Evolutionary conservation across 1,140 invertebrate species (phyloP).

Genomic region (Cyphomyrmex costatus): DNA sequence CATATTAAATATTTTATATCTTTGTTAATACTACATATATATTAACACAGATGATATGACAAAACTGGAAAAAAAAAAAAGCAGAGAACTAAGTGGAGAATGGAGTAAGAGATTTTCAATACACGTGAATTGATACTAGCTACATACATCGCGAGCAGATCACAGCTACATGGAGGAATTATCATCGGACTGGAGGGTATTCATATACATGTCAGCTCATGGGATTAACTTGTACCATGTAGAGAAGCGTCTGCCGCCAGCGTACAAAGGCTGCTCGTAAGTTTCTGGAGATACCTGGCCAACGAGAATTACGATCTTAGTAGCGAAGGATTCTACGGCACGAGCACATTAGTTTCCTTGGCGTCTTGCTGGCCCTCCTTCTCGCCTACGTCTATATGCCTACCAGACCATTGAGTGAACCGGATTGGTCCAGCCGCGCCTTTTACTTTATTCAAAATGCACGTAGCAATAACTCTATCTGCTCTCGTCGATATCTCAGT

Average conservation of each 20-base stretch:
- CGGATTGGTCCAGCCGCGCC: conserved; percentile 55
- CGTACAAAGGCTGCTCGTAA: conserved; percentile 82
- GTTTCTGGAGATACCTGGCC: conserved; percentile 82
- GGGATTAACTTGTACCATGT: conserved; percentile 84
- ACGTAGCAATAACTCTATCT: conserved; percentile 76
- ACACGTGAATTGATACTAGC: neutral
- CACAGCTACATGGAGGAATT: conserved; percentile 46
- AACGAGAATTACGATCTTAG: conserved; percentile 83
- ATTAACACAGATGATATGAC: neutral
- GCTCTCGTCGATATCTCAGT: conserved; percentile 72
- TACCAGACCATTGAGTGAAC: conserved; percentile 64
- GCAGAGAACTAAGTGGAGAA: neutral
- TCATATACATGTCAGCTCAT: conserved; percentile 71
- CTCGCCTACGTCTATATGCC: conserved; percentile 79
- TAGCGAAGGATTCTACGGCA: conserved; percentile 77
- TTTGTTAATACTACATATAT: neutral
- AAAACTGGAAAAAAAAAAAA: neutral
- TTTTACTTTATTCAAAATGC: conserved; percentile 59
- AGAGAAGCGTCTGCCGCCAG: conserved; percentile 78
- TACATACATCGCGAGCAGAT: conserved; percentile 29
- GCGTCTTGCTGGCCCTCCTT: conserved; percentile 50
- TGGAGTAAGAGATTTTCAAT: neutral
- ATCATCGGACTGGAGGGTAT: conserved; percentile 70
- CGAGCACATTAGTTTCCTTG: conserved; percentile 78
- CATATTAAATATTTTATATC: neutral